These are phyloP conservation scores for Hemicrepidius hirtus DNA, from an alignment of 2,888 invertebrate genomes.

Conservation along the genomic window DNA sequence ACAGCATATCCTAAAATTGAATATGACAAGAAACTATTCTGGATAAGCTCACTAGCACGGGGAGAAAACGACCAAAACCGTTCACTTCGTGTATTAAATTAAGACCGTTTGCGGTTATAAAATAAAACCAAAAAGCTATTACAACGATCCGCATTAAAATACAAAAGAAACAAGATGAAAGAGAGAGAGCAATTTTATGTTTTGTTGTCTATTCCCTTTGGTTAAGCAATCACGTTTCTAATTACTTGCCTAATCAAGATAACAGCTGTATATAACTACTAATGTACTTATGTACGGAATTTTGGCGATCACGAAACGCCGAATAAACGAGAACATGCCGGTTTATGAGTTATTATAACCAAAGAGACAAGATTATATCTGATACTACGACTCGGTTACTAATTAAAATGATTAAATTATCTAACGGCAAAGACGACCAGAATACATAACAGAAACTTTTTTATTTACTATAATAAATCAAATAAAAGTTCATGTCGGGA, in stretches of 20 bases:
- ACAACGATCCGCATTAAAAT: not conserved
- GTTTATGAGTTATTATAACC: slow-evolving; percentile 6
- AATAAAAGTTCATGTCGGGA: slow-evolving; percentile 4
- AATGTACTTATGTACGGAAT: slow-evolving; percentile 23
- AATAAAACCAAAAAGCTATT: not conserved
- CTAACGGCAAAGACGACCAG: not conserved
- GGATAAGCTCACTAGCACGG: not conserved
- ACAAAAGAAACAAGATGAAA: slow-evolving; percentile 2
- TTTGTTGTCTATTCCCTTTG: slow-evolving; percentile 6
- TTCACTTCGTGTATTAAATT: no score
- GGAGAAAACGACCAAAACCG: no score
- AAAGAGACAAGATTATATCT: not conserved
- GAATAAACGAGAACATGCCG: slow-evolving; percentile 11
- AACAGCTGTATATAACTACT: slow-evolving; percentile 25
- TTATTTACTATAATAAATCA: slow-evolving; percentile 3
- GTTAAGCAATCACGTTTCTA: slow-evolving; percentile 32
- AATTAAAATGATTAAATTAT: slow-evolving; percentile 16
- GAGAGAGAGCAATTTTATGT: not conserved
- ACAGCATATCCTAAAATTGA: slow-evolving; percentile 11
- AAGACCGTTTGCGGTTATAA: not conserved
- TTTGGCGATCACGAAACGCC: not conserved
- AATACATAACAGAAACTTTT: not conserved
- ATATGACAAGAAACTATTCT: not conserved
- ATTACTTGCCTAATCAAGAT: slow-evolving; percentile 30
- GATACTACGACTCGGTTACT: not conserved